Base-by-base conservation (phyloP, 2,888 invertebrate genomes). In the Taenaris catops region DNA sequence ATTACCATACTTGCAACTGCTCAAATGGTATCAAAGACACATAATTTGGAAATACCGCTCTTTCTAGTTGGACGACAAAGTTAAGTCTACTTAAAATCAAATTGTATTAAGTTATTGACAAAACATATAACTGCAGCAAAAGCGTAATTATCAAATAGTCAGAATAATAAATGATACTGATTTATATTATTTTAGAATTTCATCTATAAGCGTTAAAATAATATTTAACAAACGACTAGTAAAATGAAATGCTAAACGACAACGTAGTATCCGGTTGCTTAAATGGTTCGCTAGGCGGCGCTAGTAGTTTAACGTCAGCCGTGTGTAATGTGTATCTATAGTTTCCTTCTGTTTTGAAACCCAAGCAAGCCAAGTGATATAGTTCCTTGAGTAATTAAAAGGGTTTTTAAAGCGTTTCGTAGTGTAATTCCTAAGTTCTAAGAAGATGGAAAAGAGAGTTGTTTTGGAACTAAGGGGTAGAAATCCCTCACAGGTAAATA, bases 401-500 rank as follows among this genome's bases (percentile, higher is more conserved):
- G 51, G 61, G 58, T 49, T 60, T 64, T 62, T 46, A 48, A 49
- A 70, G 76, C 75, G 73, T 57, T 63, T 48, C 17, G 55, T 54
- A 68, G 75, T 73, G 73, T 58, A 57, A 63, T 53, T 55, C 50
- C 49, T 49, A 46, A 55, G 49, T 58, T 52, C 58, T 50, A 36
- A 55, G 49, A 72, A 69, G 59, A 97, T 97, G 97, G 96, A 97
- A 89, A 97, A 97, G 83, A 93, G 98, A 87, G 94, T 98, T 90
- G 94, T 94, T 72, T 89, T 97, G 75, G 98, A 98, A 89, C 93
- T 95, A 88, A 91, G 97, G 72, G 97, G 97, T 81, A 92, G 94
- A 78, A 92, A 92, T 78, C 94, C 96, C 60, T 92, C 92, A 73
- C 94, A 96, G 91, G 98, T 98, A 91, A 92, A 91, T 70, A 34